phyloP scores from a whole-genome alignment of 2,888 invertebrate species.

The Ptychoptera contaminata region DNA sequence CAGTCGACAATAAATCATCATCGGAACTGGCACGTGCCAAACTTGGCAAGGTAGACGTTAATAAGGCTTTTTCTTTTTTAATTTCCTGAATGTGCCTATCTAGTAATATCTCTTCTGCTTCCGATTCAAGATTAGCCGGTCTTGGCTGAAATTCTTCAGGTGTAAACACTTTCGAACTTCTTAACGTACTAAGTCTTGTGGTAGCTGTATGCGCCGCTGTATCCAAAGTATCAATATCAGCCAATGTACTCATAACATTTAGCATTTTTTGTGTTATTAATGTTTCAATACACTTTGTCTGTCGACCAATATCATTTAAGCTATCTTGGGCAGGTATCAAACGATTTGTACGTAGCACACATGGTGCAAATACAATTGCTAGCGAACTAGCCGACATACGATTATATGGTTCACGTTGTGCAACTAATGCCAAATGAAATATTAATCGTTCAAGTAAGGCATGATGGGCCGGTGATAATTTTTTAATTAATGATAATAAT shows the following conservation, averaged over 20 bases:
- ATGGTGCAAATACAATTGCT: constrained; percentile 90
- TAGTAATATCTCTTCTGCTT: constrained; percentile 58
- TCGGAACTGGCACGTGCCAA: constrained; percentile 72
- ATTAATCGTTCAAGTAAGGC: constrained; percentile 82
- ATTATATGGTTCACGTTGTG: constrained; percentile 72
- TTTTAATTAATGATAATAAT: constrained; percentile 72
- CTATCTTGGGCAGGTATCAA: constrained; percentile 82
- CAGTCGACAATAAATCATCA: constrained; percentile 70
- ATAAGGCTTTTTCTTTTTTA: constrained; percentile 62
- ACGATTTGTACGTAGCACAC: constrained; percentile 77
- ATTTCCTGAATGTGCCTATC: constrained; percentile 68
- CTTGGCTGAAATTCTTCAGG: constrained; percentile 23
- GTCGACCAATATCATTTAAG: constrained; percentile 74
- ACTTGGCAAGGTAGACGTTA: constrained; percentile 65
- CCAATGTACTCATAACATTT: constrained; percentile 69
- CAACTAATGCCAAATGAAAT: constrained; percentile 82
- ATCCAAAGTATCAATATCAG: constrained; percentile 82
- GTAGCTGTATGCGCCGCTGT: constrained; percentile 74
- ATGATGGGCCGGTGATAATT: constrained; percentile 77
- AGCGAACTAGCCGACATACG: constrained; percentile 83
- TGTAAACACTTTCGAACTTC: constrained; percentile 55
- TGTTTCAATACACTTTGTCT: constrained; percentile 80
- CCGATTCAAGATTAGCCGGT: constrained; percentile 29
- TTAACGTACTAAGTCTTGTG: constrained; percentile 58
- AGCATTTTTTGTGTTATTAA: constrained; percentile 74